A percentile compares a stretch with the other conserved stretches of the same genome.
These are phyloP conservation scores for Torymus tubicola DNA, from an alignment of 2,888 invertebrate genomes.

Conservation along the genomic window DNA sequence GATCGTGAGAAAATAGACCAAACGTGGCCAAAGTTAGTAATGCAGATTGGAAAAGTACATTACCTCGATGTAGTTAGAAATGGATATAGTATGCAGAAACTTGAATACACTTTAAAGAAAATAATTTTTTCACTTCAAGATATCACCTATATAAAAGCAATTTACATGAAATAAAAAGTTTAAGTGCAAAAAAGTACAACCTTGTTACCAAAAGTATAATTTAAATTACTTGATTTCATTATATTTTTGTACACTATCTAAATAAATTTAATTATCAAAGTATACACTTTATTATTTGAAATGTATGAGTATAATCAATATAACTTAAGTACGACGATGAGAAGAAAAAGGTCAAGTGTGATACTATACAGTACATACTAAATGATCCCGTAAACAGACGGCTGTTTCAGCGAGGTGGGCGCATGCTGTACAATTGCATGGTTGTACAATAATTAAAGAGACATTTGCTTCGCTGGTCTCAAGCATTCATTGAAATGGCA, in stretches of 20 bases:
- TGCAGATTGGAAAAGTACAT: conserved; percentile 11
- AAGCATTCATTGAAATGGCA: conserved; percentile 22
- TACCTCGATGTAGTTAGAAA: not conserved
- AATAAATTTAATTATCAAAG: too few relatives aligned
- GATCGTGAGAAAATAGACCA: conserved; percentile 7
- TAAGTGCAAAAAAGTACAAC: too few relatives aligned
- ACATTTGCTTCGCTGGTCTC: conserved; percentile 26
- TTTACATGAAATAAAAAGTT: too few relatives aligned
- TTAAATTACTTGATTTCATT: too few relatives aligned
- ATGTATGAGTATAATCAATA: not conserved
- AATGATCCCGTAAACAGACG: conserved; percentile 42
- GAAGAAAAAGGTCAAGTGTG: too few relatives aligned
- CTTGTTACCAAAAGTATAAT: too few relatives aligned
- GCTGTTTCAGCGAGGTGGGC: not conserved
- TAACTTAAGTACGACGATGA: too few relatives aligned
- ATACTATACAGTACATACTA: conserved; percentile 14
- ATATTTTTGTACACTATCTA: too few relatives aligned
- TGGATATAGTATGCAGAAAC: too few relatives aligned
- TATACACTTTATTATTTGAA: not conserved
- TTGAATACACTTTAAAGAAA: too few relatives aligned
- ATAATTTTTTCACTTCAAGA: too few relatives aligned
- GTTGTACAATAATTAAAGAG: conserved; percentile 42
- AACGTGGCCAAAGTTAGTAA: not conserved
- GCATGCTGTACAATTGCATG: conserved; percentile 27
- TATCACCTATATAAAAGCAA: too few relatives aligned